Conservation (phyloP, 2,797 vertebrate genomes). For the Rhynchotus rufescens region DNA sequence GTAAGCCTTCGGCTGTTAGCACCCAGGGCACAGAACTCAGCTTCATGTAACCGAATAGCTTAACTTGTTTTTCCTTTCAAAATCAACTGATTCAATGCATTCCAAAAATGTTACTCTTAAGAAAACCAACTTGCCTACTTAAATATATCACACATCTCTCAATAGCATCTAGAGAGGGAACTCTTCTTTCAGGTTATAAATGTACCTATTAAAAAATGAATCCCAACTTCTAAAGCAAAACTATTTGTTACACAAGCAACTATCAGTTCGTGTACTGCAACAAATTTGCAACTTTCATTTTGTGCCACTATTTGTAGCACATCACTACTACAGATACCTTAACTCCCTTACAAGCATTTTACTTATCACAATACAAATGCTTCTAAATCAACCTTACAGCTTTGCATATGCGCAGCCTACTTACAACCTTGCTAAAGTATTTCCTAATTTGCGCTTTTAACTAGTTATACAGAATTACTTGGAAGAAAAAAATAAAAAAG, state of each 20-base stretch:
- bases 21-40: neutral
- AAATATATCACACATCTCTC: neutral
- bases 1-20: constrained; percentile 50
- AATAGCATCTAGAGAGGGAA: neutral
- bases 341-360: neutral
- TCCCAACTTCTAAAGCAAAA: neutral
- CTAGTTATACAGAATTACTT: constrained; percentile 11
- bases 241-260: neutral
- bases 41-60: constrained; percentile 40
- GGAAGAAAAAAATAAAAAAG: constrained; percentile 25
- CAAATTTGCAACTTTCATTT: neutral
- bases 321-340: neutral
- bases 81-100: neutral
- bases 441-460: constrained; percentile 18
- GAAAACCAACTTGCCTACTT: neutral
- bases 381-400: neutral
- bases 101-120: neutral
- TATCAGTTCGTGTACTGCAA: neutral
- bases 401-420: neutral
- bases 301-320: neutral
- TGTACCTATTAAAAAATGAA: neutral
- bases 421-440: neutral
- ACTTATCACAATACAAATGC: neutral
- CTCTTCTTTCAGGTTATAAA: neutral
- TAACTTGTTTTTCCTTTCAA: constrained; percentile 7